These are phyloP conservation scores for Synaphobranchus kaupii DNA, from an alignment of 2,797 vertebrate species.

Conservation along the genomic window DNA sequence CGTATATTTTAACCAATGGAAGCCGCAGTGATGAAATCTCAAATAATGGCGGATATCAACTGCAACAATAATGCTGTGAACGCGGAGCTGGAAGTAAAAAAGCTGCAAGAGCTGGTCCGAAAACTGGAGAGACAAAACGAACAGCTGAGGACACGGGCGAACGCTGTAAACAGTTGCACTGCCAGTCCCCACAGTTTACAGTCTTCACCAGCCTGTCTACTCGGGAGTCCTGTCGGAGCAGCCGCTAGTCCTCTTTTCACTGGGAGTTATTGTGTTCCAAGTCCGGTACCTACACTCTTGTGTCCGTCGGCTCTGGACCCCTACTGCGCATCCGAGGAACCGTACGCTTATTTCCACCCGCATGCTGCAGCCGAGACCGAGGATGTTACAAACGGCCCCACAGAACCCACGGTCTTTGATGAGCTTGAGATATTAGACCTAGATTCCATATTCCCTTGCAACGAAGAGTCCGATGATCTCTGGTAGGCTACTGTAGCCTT, in stretches of 20 bases:
- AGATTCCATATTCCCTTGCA: slow-evolving; percentile 64
- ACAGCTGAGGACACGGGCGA: slow-evolving; percentile 86
- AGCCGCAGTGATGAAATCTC: slow-evolving; percentile 77
- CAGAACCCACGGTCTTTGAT: slow-evolving; percentile 76
- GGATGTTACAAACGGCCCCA: slow-evolving; percentile 43
- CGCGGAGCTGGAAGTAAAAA: slow-evolving; percentile 94
- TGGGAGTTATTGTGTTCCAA: slow-evolving; percentile 62
- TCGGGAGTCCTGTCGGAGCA: slow-evolving; percentile 44
- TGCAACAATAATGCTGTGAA: slow-evolving; percentile 77
- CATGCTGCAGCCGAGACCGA: slow-evolving; percentile 61
- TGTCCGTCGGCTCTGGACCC: slow-evolving; percentile 52
- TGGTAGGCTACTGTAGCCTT: slow-evolving; percentile 74
- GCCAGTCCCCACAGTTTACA: slow-evolving; percentile 68
- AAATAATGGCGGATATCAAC: slow-evolving; percentile 87
- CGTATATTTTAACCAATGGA: slow-evolving; percentile 70
- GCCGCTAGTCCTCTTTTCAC: slow-evolving; percentile 52
- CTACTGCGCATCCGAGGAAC: slow-evolving; percentile 58
- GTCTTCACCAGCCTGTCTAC: slow-evolving; percentile 59
- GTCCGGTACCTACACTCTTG: slow-evolving; percentile 70
- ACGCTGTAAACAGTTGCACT: slow-evolving; percentile 75
- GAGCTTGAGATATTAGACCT: slow-evolving; percentile 88
- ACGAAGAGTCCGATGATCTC: slow-evolving; percentile 75
- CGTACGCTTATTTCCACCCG: slow-evolving; percentile 84
- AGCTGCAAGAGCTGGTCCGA: slow-evolving; percentile 93
- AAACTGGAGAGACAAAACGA: slow-evolving; percentile 94